Evolutionary conservation across 2,113 vertebrate genomes (phyloP), one percentile per base, ranked within the genome.

Genomic region (Gnathonemus longibarbis): DNA sequence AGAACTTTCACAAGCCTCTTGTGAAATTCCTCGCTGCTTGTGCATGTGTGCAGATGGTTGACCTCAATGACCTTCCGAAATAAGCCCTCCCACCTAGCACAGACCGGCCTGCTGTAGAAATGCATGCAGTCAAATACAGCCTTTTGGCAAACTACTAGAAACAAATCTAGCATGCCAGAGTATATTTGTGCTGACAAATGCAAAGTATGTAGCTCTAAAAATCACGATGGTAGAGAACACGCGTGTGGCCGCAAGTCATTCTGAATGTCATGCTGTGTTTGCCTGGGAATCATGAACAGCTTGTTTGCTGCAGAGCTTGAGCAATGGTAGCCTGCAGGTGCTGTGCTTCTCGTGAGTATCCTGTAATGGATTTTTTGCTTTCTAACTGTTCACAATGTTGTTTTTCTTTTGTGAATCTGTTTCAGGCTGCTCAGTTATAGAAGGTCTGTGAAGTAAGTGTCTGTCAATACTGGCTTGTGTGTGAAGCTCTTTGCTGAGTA

Each of bases 381-480:
- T 17, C 39, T 31, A 8, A 50, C 11, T 84, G 17, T 24, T 87
- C 48, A 17, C 85, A 35, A 27, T 87, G 85, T 35, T 52, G 35
- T 46, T 52, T 87, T 39, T 74, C 66, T 86, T 88, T 58, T 91
- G 92, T 94, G 94, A 96, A 96, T 98, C 95, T 97, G 91, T 96
- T 97, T 87, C 97, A 99, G 98, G 96, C 97, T 99, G 93, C 98
- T 99, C 97, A 99, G 98, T 96, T 99, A 99, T 97, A 98, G 98
- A 96, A 99, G 99, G 96, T 99, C 98, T 89, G 97, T 99, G 95
- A 99, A 97, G 98, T 99, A 98, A 98, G 52, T 88, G 87, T 62
- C 21, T 62, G 53, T 11, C 15, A 31, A 27, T 46, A n/a, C 10
- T 49, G 48, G 4, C 27, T n/a, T 53, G 84, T 87, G 49, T 88